Evolutionary conservation across 2,888 invertebrate species (phyloP).

Genomic region (Rapana venosa): DNA sequence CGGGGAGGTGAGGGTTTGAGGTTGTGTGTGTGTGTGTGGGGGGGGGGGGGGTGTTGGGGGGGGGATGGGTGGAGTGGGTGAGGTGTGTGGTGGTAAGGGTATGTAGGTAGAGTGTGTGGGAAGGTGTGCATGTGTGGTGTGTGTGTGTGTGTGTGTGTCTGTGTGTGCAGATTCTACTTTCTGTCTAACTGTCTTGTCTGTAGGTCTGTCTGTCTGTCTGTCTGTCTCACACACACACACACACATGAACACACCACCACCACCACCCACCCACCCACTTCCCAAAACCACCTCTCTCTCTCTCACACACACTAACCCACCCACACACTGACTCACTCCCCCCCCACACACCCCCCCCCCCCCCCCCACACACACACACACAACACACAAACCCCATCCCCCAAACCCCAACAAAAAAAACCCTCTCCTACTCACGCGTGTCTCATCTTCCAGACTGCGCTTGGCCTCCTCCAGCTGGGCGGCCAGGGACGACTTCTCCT

Average conservation of each 20-base stretch:
- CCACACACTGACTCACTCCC: not conserved
- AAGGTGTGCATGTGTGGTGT: no score
- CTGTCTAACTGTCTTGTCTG: not conserved
- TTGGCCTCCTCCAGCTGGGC: conserved; percentile 98
- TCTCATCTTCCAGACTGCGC: conserved; percentile 97
- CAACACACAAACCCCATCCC: not conserved
- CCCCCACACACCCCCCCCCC: no score
- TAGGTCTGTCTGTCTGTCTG: not conserved
- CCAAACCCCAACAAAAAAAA: not conserved
- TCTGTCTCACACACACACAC: not conserved
- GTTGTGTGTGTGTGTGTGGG: not conserved
- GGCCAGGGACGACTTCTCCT: conserved; percentile 92
- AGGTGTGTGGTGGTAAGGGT: no score
- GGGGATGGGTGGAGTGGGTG: not conserved
- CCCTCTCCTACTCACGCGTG: conserved; percentile 74
- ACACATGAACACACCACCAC: no score
- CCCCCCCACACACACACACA: no score
- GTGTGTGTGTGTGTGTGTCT: no score
- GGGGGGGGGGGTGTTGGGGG: no score
- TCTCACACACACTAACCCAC: not conserved
- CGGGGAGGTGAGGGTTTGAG: not conserved
- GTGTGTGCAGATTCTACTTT: not conserved
- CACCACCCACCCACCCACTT: not conserved
- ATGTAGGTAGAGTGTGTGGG: no score
- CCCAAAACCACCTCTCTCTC: not conserved